Base-by-base conservation (phyloP, 2,888 invertebrate genomes). In the Ethmia dodecea region DNA sequence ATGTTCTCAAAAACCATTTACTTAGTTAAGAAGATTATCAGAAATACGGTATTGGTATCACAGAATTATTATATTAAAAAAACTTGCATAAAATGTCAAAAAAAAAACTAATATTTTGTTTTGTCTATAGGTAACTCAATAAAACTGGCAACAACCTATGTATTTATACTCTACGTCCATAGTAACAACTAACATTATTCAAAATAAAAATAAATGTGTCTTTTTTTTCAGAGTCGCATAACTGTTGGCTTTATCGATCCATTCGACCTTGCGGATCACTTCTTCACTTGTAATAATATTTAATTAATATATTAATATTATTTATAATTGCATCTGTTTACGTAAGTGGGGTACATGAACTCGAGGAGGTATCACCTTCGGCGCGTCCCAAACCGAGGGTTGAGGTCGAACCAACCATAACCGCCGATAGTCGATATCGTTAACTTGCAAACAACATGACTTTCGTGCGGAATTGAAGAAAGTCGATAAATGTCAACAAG, bases 311-410 rank as follows among this genome's bases (percentile, higher is more conserved):
- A 45, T 42, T 45, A 46, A 53, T 53, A 67, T 58, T 76, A 71
- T 73, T 65, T 60, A 64, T 67, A 71, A 71, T 77, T 75, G 71
- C 66, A 69, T 67, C 43, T 62, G 57, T 79, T 81, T 80, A 79
- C 77, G 75, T 75, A 79, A 80, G 75, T 58, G 57, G 58, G 81
- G 80, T 79, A 50, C 45, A 69, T 65, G 81, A 80, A 81, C 81
- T 75, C 66, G 34, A 42, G 47, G 47, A 43, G 50, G 49, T 63
- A 70, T 80, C 77, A 80, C 81, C 81, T 80, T 79, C 76, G 64
- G 43, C 68, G 43, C 68, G 80, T 77, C 78, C 77, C 77, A 76
- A 79, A 75, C 76, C 71, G 62, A 70, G 63, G 70, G 72, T 73
- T 75, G 74, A 80, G 81, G 80, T 75, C 81, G 63, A 57, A 66